phyloP scores from a whole-genome alignment of 2,888 invertebrate species.

The Siphlonurus alternatus region DNA sequence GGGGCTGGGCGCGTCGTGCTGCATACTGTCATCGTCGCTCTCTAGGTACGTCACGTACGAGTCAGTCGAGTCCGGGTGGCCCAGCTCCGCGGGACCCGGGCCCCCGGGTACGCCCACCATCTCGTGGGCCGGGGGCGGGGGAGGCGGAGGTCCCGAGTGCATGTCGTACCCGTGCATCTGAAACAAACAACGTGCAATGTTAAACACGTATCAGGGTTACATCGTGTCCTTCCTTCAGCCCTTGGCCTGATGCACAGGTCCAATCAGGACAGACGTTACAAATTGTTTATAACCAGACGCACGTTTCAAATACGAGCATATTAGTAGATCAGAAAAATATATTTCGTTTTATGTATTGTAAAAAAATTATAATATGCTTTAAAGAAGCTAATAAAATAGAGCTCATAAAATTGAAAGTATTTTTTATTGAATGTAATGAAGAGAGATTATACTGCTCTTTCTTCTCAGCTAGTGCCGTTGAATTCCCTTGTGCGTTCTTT shows the following conservation, averaged over 20 bases:
- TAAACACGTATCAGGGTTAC: neutral
- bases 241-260: neutral
- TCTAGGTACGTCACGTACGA: constrained; percentile 87
- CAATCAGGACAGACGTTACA: too few species aligned
- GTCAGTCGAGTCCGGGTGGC: constrained; percentile 64
- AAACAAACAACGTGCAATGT: constrained; percentile 17
- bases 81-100: constrained; percentile 32
- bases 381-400: too few species aligned
- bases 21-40: constrained; percentile 53
- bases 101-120: constrained; percentile 32
- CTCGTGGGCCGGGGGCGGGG: constrained; percentile 29
- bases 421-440: too few species aligned
- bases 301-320: too few species aligned
- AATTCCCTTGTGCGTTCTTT: too few species aligned
- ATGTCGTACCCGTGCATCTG: constrained; percentile 89
- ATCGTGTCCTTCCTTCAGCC: neutral
- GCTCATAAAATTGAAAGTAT: too few species aligned
- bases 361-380: too few species aligned
- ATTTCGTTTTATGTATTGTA: too few species aligned
- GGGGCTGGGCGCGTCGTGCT: constrained; percentile 37
- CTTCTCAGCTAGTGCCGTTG: too few species aligned
- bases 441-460: too few species aligned
- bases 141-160: constrained; percentile 34
- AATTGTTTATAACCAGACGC: too few species aligned
- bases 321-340: too few species aligned